phyloP scores from a whole-genome alignment of 1,140 invertebrate species.

The Hydropsyche tenuis region DNA sequence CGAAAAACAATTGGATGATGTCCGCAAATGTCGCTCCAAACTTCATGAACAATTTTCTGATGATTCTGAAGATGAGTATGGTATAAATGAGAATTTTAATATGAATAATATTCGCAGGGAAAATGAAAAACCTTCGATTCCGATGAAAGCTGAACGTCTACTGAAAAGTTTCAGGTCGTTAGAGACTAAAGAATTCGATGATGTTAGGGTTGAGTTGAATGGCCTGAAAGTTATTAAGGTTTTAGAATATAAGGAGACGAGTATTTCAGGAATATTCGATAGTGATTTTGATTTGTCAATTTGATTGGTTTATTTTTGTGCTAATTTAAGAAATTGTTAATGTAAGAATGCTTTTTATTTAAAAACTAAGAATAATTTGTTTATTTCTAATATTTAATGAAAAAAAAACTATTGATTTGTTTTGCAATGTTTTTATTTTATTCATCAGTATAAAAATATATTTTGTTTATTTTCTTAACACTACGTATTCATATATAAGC shows the following conservation, averaged over 20 bases:
- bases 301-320: background rate
- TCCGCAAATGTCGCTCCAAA: background rate
- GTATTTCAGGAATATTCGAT: background rate
- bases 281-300: background rate
- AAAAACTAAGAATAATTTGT: background rate
- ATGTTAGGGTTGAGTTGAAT: background rate
- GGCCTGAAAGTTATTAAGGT: constrained; percentile 17
- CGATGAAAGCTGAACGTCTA: background rate
- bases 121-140: too few relatives aligned
- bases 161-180: background rate
- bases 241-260: constrained; percentile 12
- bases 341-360: background rate
- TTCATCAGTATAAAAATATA: background rate
- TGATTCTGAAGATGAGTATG: background rate
- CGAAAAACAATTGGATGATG: background rate
- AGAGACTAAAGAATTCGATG: background rate
- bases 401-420: background rate
- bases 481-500: background rate
- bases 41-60: background rate
- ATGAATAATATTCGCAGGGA: too few relatives aligned
- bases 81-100: too few relatives aligned
- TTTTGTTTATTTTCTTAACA: background rate
- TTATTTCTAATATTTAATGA: background rate
- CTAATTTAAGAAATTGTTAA: background rate
- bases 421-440: background rate